Evolutionary conservation across 2,888 invertebrate species (phyloP).

Genomic region (Agrochola circellaris): DNA sequence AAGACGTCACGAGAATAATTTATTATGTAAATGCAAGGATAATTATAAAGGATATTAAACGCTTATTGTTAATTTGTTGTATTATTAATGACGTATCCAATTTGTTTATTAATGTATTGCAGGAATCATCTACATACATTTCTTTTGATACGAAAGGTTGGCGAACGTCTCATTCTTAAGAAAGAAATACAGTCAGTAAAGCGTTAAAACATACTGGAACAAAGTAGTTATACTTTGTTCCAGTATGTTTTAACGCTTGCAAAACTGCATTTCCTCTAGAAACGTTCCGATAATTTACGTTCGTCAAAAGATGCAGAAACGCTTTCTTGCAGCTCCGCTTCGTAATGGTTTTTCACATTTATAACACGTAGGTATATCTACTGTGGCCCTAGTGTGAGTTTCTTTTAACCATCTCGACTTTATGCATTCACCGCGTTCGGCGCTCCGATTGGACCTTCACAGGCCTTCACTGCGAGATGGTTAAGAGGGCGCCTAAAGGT

Average conservation of each 20-base stretch:
- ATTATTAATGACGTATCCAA: not conserved
- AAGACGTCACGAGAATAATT: not conserved
- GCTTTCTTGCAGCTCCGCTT: not conserved
- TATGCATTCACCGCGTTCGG: too few relatives aligned
- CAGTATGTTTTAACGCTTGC: not conserved
- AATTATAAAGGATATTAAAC: not conserved
- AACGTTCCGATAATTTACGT: not conserved
- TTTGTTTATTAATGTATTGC: not conserved
- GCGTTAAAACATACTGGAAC: too few relatives aligned
- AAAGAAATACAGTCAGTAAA: too few relatives aligned
- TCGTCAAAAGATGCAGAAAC: conserved; percentile 7
- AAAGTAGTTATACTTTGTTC: not conserved
- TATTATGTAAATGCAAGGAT: conserved; percentile 3
- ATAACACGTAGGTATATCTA: not conserved
- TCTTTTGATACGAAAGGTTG: not conserved
- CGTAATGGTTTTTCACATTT: not conserved
- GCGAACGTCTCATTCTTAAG: not conserved
- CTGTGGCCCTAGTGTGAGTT: not conserved
- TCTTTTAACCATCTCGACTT: too few relatives aligned
- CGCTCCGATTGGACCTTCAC: too few relatives aligned
- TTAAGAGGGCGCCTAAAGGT: too few relatives aligned
- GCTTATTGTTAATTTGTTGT: not conserved
- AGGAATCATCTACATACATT: not conserved
- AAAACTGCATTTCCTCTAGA: conserved; percentile 7
- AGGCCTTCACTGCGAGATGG: too few relatives aligned